Evolutionary conservation across 2,797 vertebrate species (phyloP).

Genomic region (Bovichtus variegatus): DNA sequence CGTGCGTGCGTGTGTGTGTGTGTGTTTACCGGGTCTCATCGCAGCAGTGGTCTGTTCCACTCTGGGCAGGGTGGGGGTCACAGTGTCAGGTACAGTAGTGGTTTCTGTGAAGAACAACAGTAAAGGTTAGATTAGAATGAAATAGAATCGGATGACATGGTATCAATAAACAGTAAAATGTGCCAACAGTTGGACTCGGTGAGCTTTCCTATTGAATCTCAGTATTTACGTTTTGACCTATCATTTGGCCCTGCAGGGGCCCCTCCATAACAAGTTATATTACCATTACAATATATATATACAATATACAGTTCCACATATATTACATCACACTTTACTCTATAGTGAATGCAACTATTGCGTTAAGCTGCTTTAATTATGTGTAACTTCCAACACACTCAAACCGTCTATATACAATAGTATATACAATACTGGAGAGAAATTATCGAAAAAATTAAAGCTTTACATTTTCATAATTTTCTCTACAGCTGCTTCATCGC

Average conservation of each 20-base stretch:
- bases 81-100: conserved; percentile 90
- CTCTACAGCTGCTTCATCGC: not conserved
- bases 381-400: not conserved
- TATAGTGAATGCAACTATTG: not conserved
- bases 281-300: not conserved
- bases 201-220: not conserved
- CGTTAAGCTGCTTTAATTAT: conserved; percentile 6
- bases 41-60: conserved; percentile 87
- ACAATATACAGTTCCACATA: no score
- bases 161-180: not conserved
- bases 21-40: conserved; percentile 80
- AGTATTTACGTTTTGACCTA: not conserved
- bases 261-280: not conserved
- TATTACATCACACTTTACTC: not conserved
- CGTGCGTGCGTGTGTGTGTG: conserved; percentile 14
- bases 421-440: not conserved
- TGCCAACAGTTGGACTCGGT: not conserved
- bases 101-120: conserved; percentile 82
- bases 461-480: conserved; percentile 23
- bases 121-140: not conserved
- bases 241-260: not conserved
- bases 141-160: not conserved
- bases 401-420: not conserved
- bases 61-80: conserved; percentile 88
- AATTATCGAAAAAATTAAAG: not conserved